phyloP scores from a whole-genome alignment of 2,113 vertebrate species.

The Columbina picui region DNA sequence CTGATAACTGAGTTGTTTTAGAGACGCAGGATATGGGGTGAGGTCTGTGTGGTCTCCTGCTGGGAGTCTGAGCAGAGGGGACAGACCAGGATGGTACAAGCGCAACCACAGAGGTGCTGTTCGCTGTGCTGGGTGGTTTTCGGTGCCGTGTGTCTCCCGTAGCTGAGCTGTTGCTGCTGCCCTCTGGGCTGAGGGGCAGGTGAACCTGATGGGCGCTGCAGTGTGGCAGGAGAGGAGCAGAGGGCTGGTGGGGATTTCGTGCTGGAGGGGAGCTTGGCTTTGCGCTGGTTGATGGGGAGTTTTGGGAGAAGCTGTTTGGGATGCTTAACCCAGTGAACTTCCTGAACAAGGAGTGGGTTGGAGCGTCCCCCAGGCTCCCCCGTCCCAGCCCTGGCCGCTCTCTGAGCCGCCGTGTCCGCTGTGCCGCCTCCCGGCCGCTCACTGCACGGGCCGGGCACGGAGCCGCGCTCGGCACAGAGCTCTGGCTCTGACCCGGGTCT shows the following conservation, averaged over 20 bases:
- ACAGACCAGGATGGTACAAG: not conserved
- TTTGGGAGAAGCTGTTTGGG: not conserved
- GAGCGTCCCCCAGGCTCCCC: not conserved
- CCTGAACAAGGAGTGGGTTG: not conserved
- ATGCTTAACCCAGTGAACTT: not conserved
- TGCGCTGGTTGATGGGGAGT: not conserved
- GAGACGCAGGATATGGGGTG: not conserved
- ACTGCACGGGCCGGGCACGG: not conserved
- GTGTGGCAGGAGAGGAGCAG: not conserved
- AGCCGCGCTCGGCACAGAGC: not conserved
- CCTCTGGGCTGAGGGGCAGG: not conserved
- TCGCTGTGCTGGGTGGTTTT: not conserved
- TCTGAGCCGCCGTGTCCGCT: not conserved
- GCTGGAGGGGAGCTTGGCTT: not conserved
- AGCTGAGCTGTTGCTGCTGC: not conserved
- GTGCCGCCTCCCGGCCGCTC: accelerated
- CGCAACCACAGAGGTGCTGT: not conserved
- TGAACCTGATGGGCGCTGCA: not conserved
- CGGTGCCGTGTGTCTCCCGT: not conserved
- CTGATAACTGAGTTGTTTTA: not conserved
- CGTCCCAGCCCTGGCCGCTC: not conserved
- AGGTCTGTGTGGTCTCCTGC: not conserved
- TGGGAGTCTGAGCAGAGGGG: not conserved
- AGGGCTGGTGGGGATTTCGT: not conserved
- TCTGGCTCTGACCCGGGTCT: not conserved